Evolutionary conservation across 2,888 invertebrate species (phyloP), one percentile per base, ranked within the genome.

Genomic region (Microplitis manilae): DNA sequence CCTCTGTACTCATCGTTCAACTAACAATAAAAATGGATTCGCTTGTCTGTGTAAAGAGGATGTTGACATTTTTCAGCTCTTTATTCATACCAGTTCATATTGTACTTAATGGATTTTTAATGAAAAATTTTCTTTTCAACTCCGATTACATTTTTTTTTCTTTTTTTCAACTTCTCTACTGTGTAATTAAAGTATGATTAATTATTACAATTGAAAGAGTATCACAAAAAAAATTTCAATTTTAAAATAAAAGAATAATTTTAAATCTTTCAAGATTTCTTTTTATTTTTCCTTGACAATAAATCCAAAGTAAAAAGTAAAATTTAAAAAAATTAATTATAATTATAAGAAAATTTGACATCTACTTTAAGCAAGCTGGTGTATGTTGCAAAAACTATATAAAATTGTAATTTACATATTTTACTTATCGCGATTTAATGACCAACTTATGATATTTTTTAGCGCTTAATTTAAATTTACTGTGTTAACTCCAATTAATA

Each of bases 21-120:
- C 20, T 41, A 59, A 38, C 59, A 75, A 65, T 50, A 60, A 59
- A 59, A 76, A 76, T 76, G 70, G 70, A 20, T n/a, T 60, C 30
- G 20, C 17, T 59, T 15, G 13, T 70, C 17, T n/a, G 60, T 61
- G 40, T 68, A 8, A 39, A 68, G 38, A 17, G 17, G 17, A 50
- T 41, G 17, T 74, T 67, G 61, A 61, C 30, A 17, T 69, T 69
- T 50, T 7, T 50, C 9, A 38, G 67, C 20, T 67, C 2, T 67
- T 38, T 30, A 38, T 67, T 67, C 38, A 30, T 38, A 6, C n/a
- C n/a, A 38, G 20, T 30, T 67, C 30, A 20, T 50, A 13, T 13
- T 50, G 50, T 13, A 50, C 13, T 50, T 50, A 50, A 50, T 50
- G 50, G 50, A 50, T 13, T 50, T 50, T 50, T 50, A 50, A 50